Evolutionary conservation across 1,140 invertebrate species (phyloP), one percentile per base, ranked within the genome.

Genomic region (Samia ricini): DNA sequence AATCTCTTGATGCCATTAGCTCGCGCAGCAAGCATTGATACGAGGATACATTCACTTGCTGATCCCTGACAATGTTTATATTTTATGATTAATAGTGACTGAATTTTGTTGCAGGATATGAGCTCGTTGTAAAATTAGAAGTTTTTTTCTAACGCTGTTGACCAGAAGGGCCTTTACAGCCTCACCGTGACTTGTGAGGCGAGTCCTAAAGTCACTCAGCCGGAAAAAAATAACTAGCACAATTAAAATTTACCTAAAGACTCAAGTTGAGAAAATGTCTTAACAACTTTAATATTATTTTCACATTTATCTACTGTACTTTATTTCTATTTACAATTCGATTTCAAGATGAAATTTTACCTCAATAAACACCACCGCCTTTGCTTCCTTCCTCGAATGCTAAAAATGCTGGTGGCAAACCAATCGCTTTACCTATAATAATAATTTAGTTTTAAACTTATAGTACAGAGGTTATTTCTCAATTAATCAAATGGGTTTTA

Each of bases 31-130:
- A 99, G 88, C 93, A 99, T 96, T 26, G 95, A 95, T 4, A 99
- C 98, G 63, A 99, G 93, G 48, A 99, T 95, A 82, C 99, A 99
- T 90, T 99, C 99, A 77, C 98, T 99, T 0, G 99, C 99, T 2
- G 98, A 99, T 33, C 98, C 96, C 98, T 99, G 76, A 21, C 2
- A 42, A 15, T 15, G 12, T 42, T 20, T 8, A 52, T 3, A 42
- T 42, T 42, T 3, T 15, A 42, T 15, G 15, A 12, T 42, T 42
- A 42, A 36, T n/a, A 4, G 5, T 8, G 26, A 26, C 26, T 26
- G 8, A 26, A 26, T 26, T 26, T 26, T n/a, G n/a, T n/a, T n/a
- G n/a, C n/a, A n/a, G n/a, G n/a, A n/a, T n/a, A n/a, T n/a, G n/a
- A n/a, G n/a, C n/a, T n/a, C n/a, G n/a, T n/a, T n/a, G n/a, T n/a